Conservation (phyloP, 2,888 invertebrate genomes). For the Phragmatobia fuliginosa region DNA sequence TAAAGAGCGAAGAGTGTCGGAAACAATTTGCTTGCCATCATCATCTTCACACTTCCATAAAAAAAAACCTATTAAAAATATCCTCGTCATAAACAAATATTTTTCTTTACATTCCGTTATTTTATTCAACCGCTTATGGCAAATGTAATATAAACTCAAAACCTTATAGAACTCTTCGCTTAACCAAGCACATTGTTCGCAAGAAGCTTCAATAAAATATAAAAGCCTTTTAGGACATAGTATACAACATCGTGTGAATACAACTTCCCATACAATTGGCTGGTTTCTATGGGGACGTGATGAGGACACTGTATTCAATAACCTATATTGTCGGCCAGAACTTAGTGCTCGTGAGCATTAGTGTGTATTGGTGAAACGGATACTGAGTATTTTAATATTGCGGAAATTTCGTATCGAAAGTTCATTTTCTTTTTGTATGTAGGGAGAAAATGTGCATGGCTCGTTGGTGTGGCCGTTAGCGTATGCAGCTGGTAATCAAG, state of each 20-base stretch:
- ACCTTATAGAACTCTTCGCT: not conserved
- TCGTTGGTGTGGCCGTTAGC: too few relatives aligned
- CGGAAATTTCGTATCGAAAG: not conserved
- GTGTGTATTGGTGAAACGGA: not conserved
- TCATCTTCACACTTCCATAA: too few relatives aligned
- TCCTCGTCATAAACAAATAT: too few relatives aligned
- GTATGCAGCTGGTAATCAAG: too few relatives aligned
- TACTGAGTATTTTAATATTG: not conserved
- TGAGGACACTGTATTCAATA: constrained; percentile 44
- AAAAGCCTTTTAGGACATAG: constrained; percentile 22
- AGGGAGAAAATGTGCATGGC: too few relatives aligned
- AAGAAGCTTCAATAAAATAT: constrained; percentile 20
- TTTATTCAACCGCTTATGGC: not conserved
- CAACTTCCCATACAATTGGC: constrained; percentile 44
- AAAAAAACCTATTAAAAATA: too few relatives aligned
- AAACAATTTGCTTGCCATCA: too few relatives aligned
- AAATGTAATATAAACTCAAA: not conserved
- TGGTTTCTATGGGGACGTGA: constrained; percentile 37
- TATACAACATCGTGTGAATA: constrained; percentile 38
- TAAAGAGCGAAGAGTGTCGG: too few relatives aligned
- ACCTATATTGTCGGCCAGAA: constrained; percentile 49
- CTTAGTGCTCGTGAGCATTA: constrained; percentile 48
- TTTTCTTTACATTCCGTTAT: not conserved
- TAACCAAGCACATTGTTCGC: constrained; percentile 7
- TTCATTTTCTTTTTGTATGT: not conserved